Conservation (phyloP, 35 echinoderm and acorn worm genomes). For the Nesometra sesokonis region DNA sequence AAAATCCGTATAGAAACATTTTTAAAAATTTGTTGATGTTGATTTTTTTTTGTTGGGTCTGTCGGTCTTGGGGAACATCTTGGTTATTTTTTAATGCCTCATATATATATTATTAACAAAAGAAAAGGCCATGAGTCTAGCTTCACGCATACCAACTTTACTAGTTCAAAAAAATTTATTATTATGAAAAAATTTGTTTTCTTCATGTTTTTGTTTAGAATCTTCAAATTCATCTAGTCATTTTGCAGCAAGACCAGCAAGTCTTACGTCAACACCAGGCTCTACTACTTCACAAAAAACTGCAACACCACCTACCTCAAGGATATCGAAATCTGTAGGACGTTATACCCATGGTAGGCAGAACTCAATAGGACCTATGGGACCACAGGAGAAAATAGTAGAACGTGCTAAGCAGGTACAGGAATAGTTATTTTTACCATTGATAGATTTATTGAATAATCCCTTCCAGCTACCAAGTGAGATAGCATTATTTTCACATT, state of each 20-base stretch:
- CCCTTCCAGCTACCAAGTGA: no score
- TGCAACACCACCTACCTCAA: constrained; percentile 16
- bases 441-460: not conserved
- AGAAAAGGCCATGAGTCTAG: no score
- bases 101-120: no score
- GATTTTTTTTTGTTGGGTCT: no score
- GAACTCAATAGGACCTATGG: constrained; percentile 65
- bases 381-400: constrained; percentile 98
- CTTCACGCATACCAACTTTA: no score
- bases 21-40: no score
- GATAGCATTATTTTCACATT: no score
- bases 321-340: constrained; percentile 50
- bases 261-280: not conserved
- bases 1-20: no score
- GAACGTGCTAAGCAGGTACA: constrained; percentile 93
- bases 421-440: not conserved
- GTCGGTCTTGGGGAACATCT: no score
- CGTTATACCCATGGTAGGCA: constrained; percentile 77
- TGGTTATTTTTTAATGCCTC: no score
- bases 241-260: not conserved
- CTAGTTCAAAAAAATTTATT: no score
- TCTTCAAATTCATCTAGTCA: not conserved
- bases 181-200: not conserved
- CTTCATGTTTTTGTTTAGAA: not conserved
- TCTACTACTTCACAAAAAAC: constrained; percentile 16